Evolutionary conservation across 2,113 vertebrate species (phyloP).

Genomic region (Eidolon helvum): DNA sequence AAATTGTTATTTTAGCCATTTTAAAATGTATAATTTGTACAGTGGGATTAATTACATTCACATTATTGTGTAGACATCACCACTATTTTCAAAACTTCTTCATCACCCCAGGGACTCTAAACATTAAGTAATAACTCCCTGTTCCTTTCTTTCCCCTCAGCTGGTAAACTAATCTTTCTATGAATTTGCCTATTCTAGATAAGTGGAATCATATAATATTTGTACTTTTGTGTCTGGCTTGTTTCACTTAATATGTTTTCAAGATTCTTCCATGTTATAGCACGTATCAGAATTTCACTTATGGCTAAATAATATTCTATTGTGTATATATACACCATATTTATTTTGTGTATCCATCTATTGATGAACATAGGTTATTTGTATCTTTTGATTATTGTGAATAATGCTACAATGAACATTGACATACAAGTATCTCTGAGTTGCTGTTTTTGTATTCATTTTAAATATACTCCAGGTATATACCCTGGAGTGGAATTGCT

Average conservation of each 20-base stretch:
- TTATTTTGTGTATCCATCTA: neutral
- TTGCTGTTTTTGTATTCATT: neutral
- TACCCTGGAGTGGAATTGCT: neutral
- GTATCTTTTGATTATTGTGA: neutral
- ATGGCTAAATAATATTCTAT: neutral
- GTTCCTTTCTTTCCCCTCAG: neutral
- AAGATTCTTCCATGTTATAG: neutral
- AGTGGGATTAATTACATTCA: neutral
- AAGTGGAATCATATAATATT: neutral
- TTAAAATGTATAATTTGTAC: neutral
- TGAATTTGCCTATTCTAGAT: neutral
- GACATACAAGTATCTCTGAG: neutral
- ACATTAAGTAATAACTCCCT: neutral
- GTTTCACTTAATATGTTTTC: neutral
- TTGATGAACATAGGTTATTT: neutral
- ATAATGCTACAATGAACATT: neutral
- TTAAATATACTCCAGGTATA: neutral
- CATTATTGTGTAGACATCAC: neutral
- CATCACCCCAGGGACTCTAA: neutral
- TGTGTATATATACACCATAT: no score
- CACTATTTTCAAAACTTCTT: neutral
- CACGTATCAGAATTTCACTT: neutral
- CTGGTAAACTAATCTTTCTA: neutral
- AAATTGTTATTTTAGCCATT: neutral
- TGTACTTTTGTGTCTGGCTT: neutral